phyloP scores from a whole-genome alignment of 2,888 invertebrate genomes.

The Eudemis profundana region DNA sequence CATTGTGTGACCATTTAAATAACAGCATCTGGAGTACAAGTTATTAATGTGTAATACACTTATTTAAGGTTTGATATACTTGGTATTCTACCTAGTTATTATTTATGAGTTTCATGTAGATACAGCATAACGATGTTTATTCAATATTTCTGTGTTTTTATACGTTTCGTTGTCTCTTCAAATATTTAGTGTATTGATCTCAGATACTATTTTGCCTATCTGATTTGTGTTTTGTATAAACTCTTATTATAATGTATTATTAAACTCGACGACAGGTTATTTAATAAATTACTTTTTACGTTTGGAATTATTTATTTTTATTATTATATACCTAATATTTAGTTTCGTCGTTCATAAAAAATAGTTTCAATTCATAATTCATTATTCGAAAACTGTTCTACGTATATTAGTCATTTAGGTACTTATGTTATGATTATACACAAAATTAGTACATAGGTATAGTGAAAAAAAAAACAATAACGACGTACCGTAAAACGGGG shows the following conservation, averaged over 20 bases:
- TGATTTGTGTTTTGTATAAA: constrained; percentile 20
- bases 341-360: background rate
- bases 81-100: constrained; percentile 21
- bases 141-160: constrained; percentile 32
- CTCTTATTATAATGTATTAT: no score
- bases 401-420: no score
- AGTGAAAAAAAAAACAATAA: no score
- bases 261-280: constrained; percentile 30
- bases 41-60: constrained; percentile 48
- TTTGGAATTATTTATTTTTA: background rate
- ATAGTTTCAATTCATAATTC: background rate
- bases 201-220: constrained; percentile 20
- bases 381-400: background rate
- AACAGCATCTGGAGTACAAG: constrained; percentile 71
- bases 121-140: constrained; percentile 40
- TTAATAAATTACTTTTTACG: constrained; percentile 35
- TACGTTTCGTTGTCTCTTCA: background rate
- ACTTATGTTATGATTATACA: no score
- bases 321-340: background rate
- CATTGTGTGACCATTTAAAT: constrained; percentile 43
- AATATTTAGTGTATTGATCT: constrained; percentile 36
- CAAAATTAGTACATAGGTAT: no score
- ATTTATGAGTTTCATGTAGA: constrained; percentile 27
- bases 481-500: no score
- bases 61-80: constrained; percentile 34